phyloP scores from a whole-genome alignment of 2,888 invertebrate genomes.

The Drosophila percnosoma region DNA sequence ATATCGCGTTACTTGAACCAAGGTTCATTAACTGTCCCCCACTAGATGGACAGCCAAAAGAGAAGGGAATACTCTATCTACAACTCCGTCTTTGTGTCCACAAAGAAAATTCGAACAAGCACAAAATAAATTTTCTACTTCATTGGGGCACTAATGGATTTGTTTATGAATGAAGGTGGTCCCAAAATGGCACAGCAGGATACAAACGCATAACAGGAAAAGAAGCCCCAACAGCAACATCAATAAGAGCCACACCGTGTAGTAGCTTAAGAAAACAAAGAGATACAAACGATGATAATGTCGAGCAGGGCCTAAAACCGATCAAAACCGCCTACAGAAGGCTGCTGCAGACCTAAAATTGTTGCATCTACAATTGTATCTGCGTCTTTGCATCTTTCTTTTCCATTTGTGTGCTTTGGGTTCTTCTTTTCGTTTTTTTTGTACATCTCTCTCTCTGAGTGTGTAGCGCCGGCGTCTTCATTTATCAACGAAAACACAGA shows the following conservation, averaged over 20 bases:
- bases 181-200: slow-evolving; percentile 68
- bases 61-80: slow-evolving; percentile 48
- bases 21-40: slow-evolving; percentile 70
- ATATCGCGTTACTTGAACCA: slow-evolving; percentile 77
- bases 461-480: slow-evolving; percentile 76
- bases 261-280: slow-evolving; percentile 25
- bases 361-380: slow-evolving; percentile 35
- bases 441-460: slow-evolving; percentile 10
- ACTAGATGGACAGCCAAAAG: slow-evolving; percentile 42
- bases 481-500: slow-evolving; percentile 60
- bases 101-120: slow-evolving; percentile 55
- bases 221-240: slow-evolving; percentile 18
- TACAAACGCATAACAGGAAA: slow-evolving; percentile 66
- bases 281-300: slow-evolving; percentile 48
- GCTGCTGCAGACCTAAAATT: slow-evolving; percentile 16
- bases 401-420: slow-evolving; percentile 2
- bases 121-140: slow-evolving; percentile 50
- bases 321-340: slow-evolving; percentile 39
- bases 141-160: slow-evolving; percentile 49
- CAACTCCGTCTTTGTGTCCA: slow-evolving; percentile 4
- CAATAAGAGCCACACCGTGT: slow-evolving; percentile 21
- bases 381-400: slow-evolving; percentile 14
- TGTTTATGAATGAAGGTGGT: slow-evolving; percentile 67
- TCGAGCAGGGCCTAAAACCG: slow-evolving; percentile 38
- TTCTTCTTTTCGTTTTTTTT: slow-evolving; percentile 3